Conservation (phyloP, 1,140 invertebrate genomes). For the Drosophila chauvacae region DNA sequence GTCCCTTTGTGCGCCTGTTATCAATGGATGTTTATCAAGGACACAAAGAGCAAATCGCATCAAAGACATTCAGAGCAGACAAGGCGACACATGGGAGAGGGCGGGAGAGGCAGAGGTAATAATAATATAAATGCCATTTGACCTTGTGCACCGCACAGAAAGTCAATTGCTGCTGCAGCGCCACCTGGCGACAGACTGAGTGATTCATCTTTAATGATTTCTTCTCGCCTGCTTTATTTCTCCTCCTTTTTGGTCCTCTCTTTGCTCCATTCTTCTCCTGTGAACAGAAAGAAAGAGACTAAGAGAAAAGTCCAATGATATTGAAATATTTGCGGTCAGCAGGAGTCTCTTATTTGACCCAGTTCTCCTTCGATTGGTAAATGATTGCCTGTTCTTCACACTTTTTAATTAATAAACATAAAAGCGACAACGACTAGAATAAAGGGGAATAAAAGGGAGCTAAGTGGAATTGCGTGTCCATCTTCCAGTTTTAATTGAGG, state of each 20-base stretch:
- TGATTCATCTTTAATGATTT: slow-evolving; percentile 38
- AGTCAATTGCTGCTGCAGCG: slow-evolving; percentile 52
- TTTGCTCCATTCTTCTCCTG: slow-evolving; percentile 3
- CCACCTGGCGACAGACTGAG: slow-evolving; percentile 29
- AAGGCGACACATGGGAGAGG: slow-evolving; percentile 1
- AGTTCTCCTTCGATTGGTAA: slow-evolving; percentile 49
- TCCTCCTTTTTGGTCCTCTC: neutral
- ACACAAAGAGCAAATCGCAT: slow-evolving; percentile 34
- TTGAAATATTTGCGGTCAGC: slow-evolving; percentile 21
- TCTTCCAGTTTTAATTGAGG: slow-evolving; percentile 61
- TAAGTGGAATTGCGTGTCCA: slow-evolving; percentile 50
- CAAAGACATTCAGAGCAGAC: slow-evolving; percentile 65
- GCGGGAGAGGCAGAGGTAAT: slow-evolving; percentile 5
- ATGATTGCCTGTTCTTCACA: slow-evolving; percentile 42
- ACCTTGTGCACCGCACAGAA: slow-evolving; percentile 61
- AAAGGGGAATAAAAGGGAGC: neutral
- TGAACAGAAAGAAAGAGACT: slow-evolving; percentile 3
- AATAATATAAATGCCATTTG: slow-evolving; percentile 68
- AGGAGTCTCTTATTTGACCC: slow-evolving; percentile 40
- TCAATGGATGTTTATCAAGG: slow-evolving; percentile 65
- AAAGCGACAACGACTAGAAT: slow-evolving; percentile 23
- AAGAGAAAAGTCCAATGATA: slow-evolving; percentile 10
- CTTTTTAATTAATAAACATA: slow-evolving; percentile 59
- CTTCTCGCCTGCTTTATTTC: slow-evolving; percentile 9
- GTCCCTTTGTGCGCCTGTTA: slow-evolving; percentile 53